Percentiles rank a stretch among this genome's conserved stretches.
phyloP scores from a whole-genome alignment of 2,797 vertebrate species.

The Glyptemys insculpta region DNA sequence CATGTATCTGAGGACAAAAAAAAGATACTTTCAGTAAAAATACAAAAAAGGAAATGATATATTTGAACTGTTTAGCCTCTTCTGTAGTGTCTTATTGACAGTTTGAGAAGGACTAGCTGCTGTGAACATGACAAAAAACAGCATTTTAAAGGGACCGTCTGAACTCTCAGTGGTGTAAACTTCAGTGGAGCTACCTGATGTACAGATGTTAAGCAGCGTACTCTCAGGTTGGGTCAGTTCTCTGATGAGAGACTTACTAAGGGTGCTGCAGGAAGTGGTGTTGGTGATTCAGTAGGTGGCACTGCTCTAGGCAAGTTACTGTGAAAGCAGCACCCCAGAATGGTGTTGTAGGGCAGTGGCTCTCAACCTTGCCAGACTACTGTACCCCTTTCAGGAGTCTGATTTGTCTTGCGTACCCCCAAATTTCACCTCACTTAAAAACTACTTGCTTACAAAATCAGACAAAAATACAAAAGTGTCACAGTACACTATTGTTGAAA shows the following conservation, averaged over 20 bases:
- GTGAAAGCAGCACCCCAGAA: neutral
- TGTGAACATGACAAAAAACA: constrained; percentile 28
- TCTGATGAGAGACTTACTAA: neutral
- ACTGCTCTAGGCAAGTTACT: neutral
- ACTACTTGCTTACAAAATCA: no score
- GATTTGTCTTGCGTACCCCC: no score
- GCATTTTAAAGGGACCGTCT: neutral
- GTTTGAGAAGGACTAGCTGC: neutral
- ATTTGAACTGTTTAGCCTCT: constrained; percentile 6
- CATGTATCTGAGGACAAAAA: neutral
- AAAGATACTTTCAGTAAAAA: constrained; percentile 7
- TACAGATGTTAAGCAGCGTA: neutral
- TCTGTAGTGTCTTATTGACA: neutral
- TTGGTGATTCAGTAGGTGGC: neutral
- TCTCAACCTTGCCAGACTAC: no score
- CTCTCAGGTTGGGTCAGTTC: neutral
- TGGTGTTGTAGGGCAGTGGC: no score
- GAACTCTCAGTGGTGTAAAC: neutral
- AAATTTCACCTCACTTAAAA: no score
- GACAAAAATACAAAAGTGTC: no score
- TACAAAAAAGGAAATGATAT: constrained; percentile 8
- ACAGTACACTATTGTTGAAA: no score
- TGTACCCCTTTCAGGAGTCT: no score
- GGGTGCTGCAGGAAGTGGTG: neutral
- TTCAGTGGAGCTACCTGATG: neutral